Conservation (phyloP, 2,797 vertebrate species). For the Urophycis tenuis region DNA sequence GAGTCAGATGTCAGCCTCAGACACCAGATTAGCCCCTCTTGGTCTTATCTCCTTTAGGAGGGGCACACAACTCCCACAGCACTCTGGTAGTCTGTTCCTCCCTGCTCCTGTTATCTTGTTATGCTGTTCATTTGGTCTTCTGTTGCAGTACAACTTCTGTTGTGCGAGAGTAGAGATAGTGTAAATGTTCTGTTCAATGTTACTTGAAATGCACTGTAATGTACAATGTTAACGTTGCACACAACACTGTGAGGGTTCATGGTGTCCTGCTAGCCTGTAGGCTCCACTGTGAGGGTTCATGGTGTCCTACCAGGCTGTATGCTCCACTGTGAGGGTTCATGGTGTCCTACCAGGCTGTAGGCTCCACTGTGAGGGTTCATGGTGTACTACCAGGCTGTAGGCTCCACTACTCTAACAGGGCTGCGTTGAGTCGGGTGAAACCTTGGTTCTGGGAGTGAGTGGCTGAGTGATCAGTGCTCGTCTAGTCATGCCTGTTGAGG, state of each 20-base stretch:
- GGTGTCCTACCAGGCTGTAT: too few relatives aligned
- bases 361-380: not conserved
- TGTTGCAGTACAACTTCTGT: too few relatives aligned
- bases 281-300: not conserved
- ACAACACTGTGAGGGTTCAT: not conserved
- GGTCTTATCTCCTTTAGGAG: not conserved
- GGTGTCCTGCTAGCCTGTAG: too few relatives aligned
- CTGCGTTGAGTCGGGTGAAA: not conserved
- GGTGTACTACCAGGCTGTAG: not conserved
- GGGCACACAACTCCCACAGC: not conserved
- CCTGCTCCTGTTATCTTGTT: not conserved
- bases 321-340: not conserved
- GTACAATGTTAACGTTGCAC: too few relatives aligned
- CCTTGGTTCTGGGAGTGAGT: not conserved
- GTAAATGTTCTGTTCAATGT: too few relatives aligned
- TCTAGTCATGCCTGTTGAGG: conserved; percentile 9
- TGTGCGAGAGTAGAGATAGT: too few relatives aligned
- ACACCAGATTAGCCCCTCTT: not conserved
- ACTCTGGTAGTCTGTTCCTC: not conserved
- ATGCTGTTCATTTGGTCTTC: too few relatives aligned
- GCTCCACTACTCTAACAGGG: not conserved
- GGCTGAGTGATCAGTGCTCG: conserved; percentile 9
- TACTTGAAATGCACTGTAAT: not conserved
- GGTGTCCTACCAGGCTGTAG: not conserved
- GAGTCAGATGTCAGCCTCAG: not conserved